These are phyloP conservation scores for Plumapathes pennacea DNA, from an alignment of 92 coral and sea anemone genomes.

Conservation along the genomic window DNA sequence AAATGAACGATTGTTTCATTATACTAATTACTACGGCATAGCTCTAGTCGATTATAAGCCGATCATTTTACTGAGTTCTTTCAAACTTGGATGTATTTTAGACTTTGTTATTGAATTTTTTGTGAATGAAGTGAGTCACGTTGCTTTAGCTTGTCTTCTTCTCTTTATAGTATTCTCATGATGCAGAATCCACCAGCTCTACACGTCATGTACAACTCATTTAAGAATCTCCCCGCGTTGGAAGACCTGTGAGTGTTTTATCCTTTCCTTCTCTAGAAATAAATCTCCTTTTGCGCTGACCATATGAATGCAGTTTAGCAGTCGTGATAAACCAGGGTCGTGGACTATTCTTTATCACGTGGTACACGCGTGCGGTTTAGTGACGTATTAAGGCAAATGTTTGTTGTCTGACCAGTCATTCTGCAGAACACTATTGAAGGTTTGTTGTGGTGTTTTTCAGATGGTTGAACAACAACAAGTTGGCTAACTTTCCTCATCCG, in stretches of 20 bases:
- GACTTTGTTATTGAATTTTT: too few species aligned
- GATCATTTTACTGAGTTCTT: too few species aligned
- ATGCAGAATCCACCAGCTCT: constrained; percentile 52
- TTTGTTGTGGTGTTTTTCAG: constrained; percentile 18
- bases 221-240: constrained; percentile 61
- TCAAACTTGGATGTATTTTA: too few species aligned
- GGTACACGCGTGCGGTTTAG: neutral
- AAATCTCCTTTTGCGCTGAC: too few species aligned
- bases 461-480: constrained; percentile 80
- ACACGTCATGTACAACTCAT: constrained; percentile 83
- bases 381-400: neutral
- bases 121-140: too few species aligned
- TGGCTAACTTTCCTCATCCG: constrained; percentile 83
- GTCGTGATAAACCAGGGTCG: neutral
- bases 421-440: too few species aligned
- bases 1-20: too few species aligned
- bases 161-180: constrained; percentile 68
- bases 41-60: too few species aligned
- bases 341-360: neutral
- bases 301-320: too few species aligned
- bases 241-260: constrained; percentile 77
- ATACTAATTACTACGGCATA: too few species aligned
- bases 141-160: too few species aligned
- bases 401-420: too few species aligned
- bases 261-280: neutral